Percentiles rank a stretch among this genome's conserved stretches.
Conservation (phyloP, 2,888 invertebrate genomes). For the Lissonota sp. region DNA sequence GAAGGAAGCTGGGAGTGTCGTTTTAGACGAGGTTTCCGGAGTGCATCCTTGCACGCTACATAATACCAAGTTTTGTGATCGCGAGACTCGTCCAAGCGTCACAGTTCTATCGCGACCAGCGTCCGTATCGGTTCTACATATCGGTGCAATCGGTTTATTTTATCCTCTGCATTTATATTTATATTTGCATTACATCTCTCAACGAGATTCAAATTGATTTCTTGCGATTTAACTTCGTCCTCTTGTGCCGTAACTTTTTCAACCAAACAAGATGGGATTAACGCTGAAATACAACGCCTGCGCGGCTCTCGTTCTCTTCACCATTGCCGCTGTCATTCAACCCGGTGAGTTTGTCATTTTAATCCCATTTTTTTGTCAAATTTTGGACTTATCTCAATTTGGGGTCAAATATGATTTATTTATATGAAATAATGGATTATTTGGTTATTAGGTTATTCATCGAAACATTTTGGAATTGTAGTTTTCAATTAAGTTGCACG, state of each 20-base stretch:
- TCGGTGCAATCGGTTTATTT: background rate
- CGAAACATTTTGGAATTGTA: too few relatives aligned
- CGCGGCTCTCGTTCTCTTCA: conserved; percentile 59
- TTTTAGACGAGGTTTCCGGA: conserved; percentile 62
- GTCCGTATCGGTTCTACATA: conserved; percentile 59
- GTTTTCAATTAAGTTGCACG: too few relatives aligned
- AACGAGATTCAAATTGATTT: conserved; percentile 2
- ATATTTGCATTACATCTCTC: conserved; percentile 5
- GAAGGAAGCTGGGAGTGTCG: conserved; percentile 66
- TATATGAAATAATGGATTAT: too few relatives aligned
- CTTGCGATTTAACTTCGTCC: conserved; percentile 19
- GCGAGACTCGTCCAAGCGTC: conserved; percentile 52
- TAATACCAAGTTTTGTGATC: conserved; percentile 24
- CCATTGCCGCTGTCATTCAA: conserved; percentile 61
- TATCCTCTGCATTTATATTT: conserved; percentile 17
- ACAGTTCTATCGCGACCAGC: conserved; percentile 68
- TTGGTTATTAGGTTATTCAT: too few relatives aligned
- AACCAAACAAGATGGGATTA: conserved; percentile 61
- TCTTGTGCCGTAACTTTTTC: conserved; percentile 10
- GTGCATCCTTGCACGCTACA: conserved; percentile 52
- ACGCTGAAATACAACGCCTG: conserved; percentile 59
- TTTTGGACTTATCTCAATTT: background rate
- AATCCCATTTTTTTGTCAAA: background rate
- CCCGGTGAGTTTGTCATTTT: conserved; percentile 54
- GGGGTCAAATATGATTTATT: too few relatives aligned